phyloP scores from a whole-genome alignment of 92 coral and sea anemone genomes.

The Siderastrea radians region DNA sequence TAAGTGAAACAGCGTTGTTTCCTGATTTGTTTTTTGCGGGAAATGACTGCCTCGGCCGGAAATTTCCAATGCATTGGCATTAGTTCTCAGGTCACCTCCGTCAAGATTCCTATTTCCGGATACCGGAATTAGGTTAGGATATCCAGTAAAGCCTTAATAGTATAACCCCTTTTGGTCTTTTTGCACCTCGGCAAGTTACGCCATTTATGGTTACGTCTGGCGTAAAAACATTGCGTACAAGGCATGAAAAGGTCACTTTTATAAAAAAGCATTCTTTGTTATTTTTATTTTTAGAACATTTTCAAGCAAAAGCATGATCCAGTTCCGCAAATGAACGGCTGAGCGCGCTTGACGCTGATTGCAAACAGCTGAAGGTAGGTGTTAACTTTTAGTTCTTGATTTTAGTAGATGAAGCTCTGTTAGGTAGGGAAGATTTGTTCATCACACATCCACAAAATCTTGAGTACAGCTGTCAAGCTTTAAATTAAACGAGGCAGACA shows the following conservation, averaged over 20 bases:
- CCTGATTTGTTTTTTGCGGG: neutral
- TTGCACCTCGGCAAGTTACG: neutral
- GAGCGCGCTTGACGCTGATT: neutral
- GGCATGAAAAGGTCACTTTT: too few species aligned
- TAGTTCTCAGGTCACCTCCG: neutral
- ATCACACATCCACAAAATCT: neutral
- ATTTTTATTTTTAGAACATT: constrained; percentile 15
- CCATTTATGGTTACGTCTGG: neutral
- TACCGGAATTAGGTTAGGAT: neutral
- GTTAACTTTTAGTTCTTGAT: neutral
- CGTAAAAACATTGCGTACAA: neutral
- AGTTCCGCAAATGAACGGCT: neutral
- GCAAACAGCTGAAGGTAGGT: constrained; percentile 10
- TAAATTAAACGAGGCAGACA: too few species aligned
- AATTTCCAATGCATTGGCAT: neutral
- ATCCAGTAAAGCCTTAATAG: neutral
- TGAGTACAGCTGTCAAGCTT: neutral
- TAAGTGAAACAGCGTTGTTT: neutral
- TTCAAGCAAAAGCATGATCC: constrained; percentile 1
- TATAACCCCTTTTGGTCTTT: neutral
- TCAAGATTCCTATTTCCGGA: neutral
- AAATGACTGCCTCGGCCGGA: neutral
- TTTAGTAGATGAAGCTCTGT: neutral
- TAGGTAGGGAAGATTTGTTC: too few species aligned
- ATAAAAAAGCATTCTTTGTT: neutral